A percentile compares a stretch with the other conserved stretches of the same genome.
Evolutionary conservation across 2,888 invertebrate species (phyloP).

Genomic region (Pachymerium ferrugineum): DNA sequence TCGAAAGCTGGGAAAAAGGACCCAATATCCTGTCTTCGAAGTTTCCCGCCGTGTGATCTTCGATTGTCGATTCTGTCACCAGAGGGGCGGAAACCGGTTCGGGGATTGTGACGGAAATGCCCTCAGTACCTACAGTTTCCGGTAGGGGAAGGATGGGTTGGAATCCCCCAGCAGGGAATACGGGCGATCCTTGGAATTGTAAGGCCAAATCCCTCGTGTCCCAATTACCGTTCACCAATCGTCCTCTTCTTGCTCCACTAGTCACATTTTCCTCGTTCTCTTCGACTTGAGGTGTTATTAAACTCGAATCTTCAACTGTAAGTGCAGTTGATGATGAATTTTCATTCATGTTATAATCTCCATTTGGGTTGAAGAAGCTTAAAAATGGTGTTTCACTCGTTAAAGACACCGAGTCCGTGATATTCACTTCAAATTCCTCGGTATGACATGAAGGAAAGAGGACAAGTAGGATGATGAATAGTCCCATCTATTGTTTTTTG

Average conservation of each 20-base stretch:
- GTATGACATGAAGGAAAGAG: neutral
- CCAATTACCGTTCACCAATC: conserved; percentile 30
- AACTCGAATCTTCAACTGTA: neutral
- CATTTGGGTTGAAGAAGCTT: too few relatives aligned
- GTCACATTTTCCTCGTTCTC: neutral
- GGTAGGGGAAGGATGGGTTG: conserved; percentile 2
- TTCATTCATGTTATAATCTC: neutral
- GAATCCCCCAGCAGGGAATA: conserved; percentile 29
- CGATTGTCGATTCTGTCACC: neutral
- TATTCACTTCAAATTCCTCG: neutral
- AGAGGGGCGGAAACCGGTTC: neutral
- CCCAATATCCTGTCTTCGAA: conserved; percentile 23
- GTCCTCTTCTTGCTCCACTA: conserved; percentile 22
- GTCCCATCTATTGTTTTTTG: neutral
- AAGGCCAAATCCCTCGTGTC: conserved; percentile 28
- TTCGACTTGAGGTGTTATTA: neutral
- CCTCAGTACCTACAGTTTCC: neutral
- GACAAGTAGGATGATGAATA: neutral
- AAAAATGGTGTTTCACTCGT: neutral
- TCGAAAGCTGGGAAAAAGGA: neutral
- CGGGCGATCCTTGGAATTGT: conserved; percentile 30
- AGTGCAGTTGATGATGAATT: neutral
- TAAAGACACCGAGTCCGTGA: neutral
- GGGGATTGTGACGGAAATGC: neutral
- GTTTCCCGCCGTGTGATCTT: neutral